These are phyloP conservation scores for Macrostomum cliftonense DNA, from an alignment of 2,888 invertebrate genomes.

Conservation along the genomic window DNA sequence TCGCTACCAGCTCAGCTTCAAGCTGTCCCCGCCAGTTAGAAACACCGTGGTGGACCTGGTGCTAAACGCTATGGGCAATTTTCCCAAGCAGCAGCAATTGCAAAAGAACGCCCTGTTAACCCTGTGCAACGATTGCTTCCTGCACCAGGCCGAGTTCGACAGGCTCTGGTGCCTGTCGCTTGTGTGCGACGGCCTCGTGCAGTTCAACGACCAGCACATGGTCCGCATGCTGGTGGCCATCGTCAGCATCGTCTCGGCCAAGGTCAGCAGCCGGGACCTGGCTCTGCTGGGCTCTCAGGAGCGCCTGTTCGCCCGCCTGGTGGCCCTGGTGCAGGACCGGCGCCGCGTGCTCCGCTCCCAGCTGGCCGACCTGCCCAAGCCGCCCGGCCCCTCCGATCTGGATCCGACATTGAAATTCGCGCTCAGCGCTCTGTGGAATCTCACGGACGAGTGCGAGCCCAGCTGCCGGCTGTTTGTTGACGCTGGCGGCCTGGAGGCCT, in stretches of 20 bases:
- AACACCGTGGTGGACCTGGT: conserved; percentile 48
- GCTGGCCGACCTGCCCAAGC: conserved; percentile 9
- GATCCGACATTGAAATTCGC: conserved; percentile 59
- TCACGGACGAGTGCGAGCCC: conserved; percentile 55
- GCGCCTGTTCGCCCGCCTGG: not conserved
- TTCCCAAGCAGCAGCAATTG: conserved; percentile 49
- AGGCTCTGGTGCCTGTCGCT: conserved; percentile 46
- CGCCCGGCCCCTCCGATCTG: conserved; percentile 19
- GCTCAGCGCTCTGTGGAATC: conserved; percentile 56
- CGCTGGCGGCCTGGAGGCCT: conserved; percentile 50
- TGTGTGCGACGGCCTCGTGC: conserved; percentile 52
- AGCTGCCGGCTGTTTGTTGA: conserved; percentile 52
- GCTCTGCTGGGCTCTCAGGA: not conserved
- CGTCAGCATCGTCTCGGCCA: conserved; percentile 50
- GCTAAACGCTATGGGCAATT: conserved; percentile 50
- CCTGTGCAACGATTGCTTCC: conserved; percentile 54
- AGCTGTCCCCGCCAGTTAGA: conserved; percentile 47
- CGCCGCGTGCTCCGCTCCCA: not conserved
- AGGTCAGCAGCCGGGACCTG: conserved; percentile 20
- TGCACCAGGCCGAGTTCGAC: conserved; percentile 47
- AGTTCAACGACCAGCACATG: conserved; percentile 51
- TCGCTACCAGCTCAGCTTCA: conserved; percentile 45
- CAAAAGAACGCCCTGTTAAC: conserved; percentile 55
- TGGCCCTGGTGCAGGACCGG: not conserved
- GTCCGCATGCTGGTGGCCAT: conserved; percentile 61